A percentile compares a stretch with the other conserved stretches of the same genome.
phyloP scores from a whole-genome alignment of 2,888 invertebrate species.

The Drosophila bunnanda region DNA sequence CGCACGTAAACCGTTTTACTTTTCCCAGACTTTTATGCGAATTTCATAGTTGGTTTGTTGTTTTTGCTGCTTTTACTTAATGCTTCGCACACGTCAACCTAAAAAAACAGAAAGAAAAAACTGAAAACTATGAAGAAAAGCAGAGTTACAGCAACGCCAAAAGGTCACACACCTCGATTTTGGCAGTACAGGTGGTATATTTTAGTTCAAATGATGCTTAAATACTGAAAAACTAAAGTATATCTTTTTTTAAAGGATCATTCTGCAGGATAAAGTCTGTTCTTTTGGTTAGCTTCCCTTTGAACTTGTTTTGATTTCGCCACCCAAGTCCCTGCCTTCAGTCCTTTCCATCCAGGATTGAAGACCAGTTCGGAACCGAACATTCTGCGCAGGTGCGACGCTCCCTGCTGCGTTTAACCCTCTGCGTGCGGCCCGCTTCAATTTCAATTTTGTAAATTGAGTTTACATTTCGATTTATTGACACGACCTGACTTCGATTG shows the following conservation, averaged over 20 bases:
- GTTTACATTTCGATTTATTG: slow-evolving; percentile 81
- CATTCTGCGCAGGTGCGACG: slow-evolving; percentile 39
- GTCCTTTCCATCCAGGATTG: slow-evolving; percentile 2
- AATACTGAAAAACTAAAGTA: neutral
- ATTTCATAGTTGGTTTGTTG: slow-evolving; percentile 64
- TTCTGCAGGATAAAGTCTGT: neutral
- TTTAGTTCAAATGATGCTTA: too few species aligned
- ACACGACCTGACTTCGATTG: slow-evolving; percentile 54
- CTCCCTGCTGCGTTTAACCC: slow-evolving; percentile 66
- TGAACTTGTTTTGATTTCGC: slow-evolving; percentile 14
- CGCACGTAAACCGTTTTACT: slow-evolving; percentile 66
- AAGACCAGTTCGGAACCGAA: slow-evolving; percentile 22
- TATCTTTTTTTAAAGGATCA: neutral
- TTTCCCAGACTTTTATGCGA: slow-evolving; percentile 73
- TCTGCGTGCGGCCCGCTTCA: slow-evolving; percentile 61
- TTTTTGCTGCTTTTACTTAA: slow-evolving; percentile 58
- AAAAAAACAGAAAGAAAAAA: slow-evolving; percentile 32
- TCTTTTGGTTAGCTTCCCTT: slow-evolving; percentile 30
- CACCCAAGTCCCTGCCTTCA: slow-evolving; percentile 13
- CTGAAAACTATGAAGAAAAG: slow-evolving; percentile 21
- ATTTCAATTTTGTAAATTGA: slow-evolving; percentile 81
- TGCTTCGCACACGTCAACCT: slow-evolving; percentile 70
- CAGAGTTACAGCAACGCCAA: slow-evolving; percentile 45
- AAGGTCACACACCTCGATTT: slow-evolving; percentile 78
- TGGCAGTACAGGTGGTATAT: slow-evolving; percentile 15